Base-by-base conservation (phyloP, 2,888 invertebrate genomes). In the Spisula subtruncata region DNA sequence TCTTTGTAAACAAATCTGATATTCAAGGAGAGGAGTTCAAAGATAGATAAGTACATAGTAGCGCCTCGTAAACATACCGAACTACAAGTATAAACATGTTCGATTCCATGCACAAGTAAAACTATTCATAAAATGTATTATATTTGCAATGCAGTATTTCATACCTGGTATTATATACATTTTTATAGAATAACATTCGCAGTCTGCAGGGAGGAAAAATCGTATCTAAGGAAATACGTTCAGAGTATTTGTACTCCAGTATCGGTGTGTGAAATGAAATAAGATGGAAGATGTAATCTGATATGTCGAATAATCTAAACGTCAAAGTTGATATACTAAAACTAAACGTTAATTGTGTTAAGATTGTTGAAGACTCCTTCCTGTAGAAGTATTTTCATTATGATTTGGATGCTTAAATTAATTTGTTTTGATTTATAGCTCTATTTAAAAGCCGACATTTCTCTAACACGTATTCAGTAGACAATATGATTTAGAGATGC, bases 301-400 rank as follows among this genome's bases (percentile, higher is more conserved):
- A 66, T 66, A 25, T 66, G 60, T n/a, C 25, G 60, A n/a, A 66
- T 66, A 66, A 25, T 25, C n/a, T 25, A 66, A 66, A 66, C n/a
- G 60, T 10, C 25, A 25, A 41, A 41, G 41, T 25, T 66, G 60
- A 66, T 66, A 25, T 25, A 66, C 60, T 66, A 25, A 66, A 66
- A 66, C 60, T 66, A 66, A 66, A 66, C 25, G n/a, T 66, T 66
- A 25, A 66, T 66, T 66, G n/a, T 25, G 8, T n/a, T 25, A 25
- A 66, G 25, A 25, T n/a, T 66, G 60, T n/a, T 66, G 60, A 25
- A 25, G 25, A 25, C 25, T 25, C 25, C 25, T 25, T n/a, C 25
- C 25, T n/a, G n/a, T n/a, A 66, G 60, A 25, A 66, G n/a, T 66
- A 25, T 25, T 66, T 10, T n/a, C n/a, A 66, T n/a, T 66, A 66